A percentile compares a stretch with the other conserved stretches of the same genome.
Conservation (phyloP, 2,888 invertebrate species). For the Hipparchia semele region DNA sequence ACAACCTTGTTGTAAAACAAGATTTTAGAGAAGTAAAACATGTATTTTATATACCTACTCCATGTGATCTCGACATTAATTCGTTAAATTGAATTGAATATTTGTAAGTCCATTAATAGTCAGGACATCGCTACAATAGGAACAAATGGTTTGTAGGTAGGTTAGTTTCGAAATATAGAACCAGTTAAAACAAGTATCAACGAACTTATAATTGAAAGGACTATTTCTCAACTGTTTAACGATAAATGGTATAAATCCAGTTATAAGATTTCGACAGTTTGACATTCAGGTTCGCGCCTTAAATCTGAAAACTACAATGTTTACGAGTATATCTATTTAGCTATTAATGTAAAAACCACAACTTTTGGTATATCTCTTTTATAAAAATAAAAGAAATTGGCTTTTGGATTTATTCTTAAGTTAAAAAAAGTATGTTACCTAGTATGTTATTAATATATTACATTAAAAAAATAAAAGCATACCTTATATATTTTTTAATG, state of each 20-base stretch:
- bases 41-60: no score
- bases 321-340: neutral
- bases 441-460: no score
- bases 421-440: neutral
- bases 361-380: no score
- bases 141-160: neutral
- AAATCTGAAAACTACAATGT: conserved; percentile 1
- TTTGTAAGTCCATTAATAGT: no score
- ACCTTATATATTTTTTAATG: neutral
- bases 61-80: no score
- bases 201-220: conserved; percentile 27
- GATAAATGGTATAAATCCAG: conserved; percentile 19
- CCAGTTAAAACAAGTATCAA: conserved; percentile 23
- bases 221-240: conserved; percentile 21
- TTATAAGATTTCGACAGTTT: conserved; percentile 20
- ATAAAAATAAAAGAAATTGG: no score
- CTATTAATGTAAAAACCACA: no score
- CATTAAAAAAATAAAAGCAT: neutral
- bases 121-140: neutral
- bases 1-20: no score
- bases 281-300: conserved; percentile 21
- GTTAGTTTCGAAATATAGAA: conserved; percentile 24
- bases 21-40: no score
- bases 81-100: no score
- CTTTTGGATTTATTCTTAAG: no score